These are phyloP conservation scores for Dreissena polymorpha DNA, from an alignment of 1,140 invertebrate species.

Conservation along the genomic window DNA sequence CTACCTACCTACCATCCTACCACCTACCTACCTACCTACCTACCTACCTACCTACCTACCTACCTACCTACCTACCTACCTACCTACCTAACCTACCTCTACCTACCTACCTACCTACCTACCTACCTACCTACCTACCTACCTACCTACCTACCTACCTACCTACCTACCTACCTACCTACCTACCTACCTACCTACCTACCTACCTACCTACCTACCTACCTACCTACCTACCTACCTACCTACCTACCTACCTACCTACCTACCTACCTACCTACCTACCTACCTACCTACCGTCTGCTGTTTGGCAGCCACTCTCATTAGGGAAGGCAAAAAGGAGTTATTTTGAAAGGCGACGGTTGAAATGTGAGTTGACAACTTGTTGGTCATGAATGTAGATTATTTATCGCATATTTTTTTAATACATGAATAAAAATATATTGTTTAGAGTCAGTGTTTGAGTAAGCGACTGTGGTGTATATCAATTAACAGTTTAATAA, in stretches of 20 bases:
- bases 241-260: conserved; percentile 34
- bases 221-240: conserved; percentile 44
- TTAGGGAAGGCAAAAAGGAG: too few species aligned
- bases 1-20: conserved; percentile 39
- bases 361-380: too few species aligned
- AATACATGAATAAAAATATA: too few species aligned
- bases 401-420: too few species aligned
- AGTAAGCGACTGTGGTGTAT: too few species aligned
- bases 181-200: conserved; percentile 36
- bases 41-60: conserved; percentile 23
- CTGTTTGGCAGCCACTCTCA: too few species aligned
- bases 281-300: conserved; percentile 33
- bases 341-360: too few species aligned
- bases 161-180: conserved; percentile 40
- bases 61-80: conserved; percentile 35
- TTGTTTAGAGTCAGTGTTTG: too few species aligned
- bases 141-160: conserved; percentile 45
- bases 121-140: conserved; percentile 38
- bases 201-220: conserved; percentile 31
- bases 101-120: conserved; percentile 39
- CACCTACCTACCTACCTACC: conserved; percentile 3
- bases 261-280: conserved; percentile 33
- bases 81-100: conserved; percentile 29
- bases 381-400: too few species aligned
- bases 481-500: too few species aligned